Evolutionary conservation across 2,888 invertebrate species (phyloP).

Genomic region (Phalangium opilio): DNA sequence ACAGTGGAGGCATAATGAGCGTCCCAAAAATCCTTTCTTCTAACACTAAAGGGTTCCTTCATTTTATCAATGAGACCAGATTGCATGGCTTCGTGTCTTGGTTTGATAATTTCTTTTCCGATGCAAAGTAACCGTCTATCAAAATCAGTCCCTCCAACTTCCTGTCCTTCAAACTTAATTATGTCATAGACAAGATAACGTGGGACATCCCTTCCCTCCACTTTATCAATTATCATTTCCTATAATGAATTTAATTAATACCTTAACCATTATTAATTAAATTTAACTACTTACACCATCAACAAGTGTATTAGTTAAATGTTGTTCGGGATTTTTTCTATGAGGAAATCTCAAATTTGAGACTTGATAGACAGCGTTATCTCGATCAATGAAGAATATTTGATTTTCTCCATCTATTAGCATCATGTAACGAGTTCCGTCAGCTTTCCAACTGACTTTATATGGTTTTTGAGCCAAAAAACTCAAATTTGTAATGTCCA

Average conservation of each 20-base stretch:
- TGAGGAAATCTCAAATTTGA: slow-evolving; percentile 61
- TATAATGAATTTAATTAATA: slow-evolving; percentile 28
- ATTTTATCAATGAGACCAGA: slow-evolving; percentile 55
- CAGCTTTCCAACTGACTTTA: slow-evolving; percentile 98
- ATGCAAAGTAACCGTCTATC: slow-evolving; percentile 62
- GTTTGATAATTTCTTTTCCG: slow-evolving; percentile 38
- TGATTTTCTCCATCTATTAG: slow-evolving; percentile 69
- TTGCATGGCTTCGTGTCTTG: slow-evolving; percentile 56
- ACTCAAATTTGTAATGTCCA: slow-evolving; percentile 66
- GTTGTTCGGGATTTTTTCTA: slow-evolving; percentile 50
- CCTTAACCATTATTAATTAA: no score
- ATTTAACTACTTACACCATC: slow-evolving; percentile 59
- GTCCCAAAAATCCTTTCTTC: slow-evolving; percentile 84
- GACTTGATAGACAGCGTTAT: slow-evolving; percentile 76
- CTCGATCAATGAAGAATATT: slow-evolving; percentile 86
- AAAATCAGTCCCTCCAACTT: slow-evolving; percentile 62
- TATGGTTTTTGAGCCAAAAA: slow-evolving; percentile 67
- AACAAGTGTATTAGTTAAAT: slow-evolving; percentile 62
- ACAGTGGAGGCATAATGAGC: slow-evolving; percentile 35
- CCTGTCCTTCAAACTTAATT: slow-evolving; percentile 59
- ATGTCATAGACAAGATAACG: slow-evolving; percentile 91
- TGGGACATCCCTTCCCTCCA: slow-evolving; percentile 48
- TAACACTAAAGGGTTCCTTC: slow-evolving; percentile 74
- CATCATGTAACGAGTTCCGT: slow-evolving; percentile 96
- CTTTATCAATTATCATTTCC: slow-evolving; percentile 94